Evolutionary conservation across 2,113 vertebrate species (phyloP), one percentile per base, ranked within the genome.

Genomic region (Oenanthe oenanthe): DNA sequence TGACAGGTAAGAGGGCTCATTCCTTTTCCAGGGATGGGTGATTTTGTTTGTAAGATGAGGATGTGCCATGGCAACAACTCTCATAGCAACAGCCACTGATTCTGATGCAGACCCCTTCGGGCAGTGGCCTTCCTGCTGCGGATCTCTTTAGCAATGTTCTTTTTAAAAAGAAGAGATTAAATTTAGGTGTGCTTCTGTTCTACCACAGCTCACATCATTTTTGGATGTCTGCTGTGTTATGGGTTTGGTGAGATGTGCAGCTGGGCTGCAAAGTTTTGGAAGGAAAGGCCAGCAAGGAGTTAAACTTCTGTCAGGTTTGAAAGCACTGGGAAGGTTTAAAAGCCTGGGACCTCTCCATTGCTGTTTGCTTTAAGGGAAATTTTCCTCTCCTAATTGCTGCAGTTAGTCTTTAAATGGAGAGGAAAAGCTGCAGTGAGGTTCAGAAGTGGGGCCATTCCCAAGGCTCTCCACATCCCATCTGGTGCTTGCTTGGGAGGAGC

Each of bases 41-140:
- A 48, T 81, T 97, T 96, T 98, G 91, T 98, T 96, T 93, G 96
- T 77, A 95, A 90, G 96, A 94, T 96, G 95, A 95, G 77, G 95
- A 95, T 83, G 96, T 89, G 96, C 96, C 93, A 63, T 98, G 97
- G 98, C 98, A 98, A 98, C 98, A 96, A 95, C 96, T 98, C 94
- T 97, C 97, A 94, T 98, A 97, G 98, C 98, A 98, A 98, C 98
- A 77, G 92, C 72, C 13, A 54, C 65, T 80, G 82, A 51, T 48
- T 62, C 88, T 4, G 8, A 31, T 45, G 73, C 81, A 88, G 95
- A 96, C 91, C 87, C n/a, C 95, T 87, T 42, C 24, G 57, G 74
- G 93, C 73, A 92, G 90, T 88, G 89, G 71, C 80, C 20, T 88
- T 89, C 67, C 93, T 0, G 24, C 85, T 91, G 71, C 0, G 4